phyloP scores from a whole-genome alignment of 2,797 vertebrate species.

The Enteromius mattozi region DNA sequence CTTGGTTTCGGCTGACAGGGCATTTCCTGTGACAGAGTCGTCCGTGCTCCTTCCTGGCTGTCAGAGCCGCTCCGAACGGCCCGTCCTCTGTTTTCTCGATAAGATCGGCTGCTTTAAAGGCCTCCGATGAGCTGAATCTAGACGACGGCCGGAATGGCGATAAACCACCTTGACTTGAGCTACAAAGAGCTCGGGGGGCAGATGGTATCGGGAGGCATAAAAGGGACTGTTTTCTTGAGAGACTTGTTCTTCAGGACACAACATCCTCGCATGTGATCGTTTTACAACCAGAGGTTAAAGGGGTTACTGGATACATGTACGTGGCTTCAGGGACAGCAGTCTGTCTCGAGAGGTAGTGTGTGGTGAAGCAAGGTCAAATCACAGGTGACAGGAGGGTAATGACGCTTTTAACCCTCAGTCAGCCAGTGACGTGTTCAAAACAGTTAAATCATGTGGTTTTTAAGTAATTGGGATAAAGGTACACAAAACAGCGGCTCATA shows the following conservation, averaged over 20 bases:
- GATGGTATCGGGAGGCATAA: conserved; percentile 50
- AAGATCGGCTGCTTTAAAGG: conserved; percentile 56
- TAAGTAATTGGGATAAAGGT: background rate
- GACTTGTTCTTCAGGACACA: background rate
- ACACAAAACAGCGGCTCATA: background rate
- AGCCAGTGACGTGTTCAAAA: background rate
- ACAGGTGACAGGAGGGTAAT: background rate
- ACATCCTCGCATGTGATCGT: conserved; percentile 27
- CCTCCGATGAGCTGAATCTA: conserved; percentile 39
- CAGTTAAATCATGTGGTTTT: background rate
- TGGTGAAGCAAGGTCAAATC: conserved; percentile 7
- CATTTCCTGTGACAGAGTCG: conserved; percentile 34
- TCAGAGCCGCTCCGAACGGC: conserved; percentile 28
- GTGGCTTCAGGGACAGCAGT: background rate
- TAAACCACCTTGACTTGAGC: conserved; percentile 57
- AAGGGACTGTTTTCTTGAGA: conserved; percentile 17
- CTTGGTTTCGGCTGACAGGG: conserved; percentile 46
- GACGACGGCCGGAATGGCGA: conserved; percentile 41
- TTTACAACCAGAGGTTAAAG: conserved; percentile 30
- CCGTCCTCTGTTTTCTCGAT: conserved; percentile 49
- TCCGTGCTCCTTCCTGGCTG: conserved; percentile 21
- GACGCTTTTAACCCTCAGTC: background rate
- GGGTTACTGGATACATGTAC: conserved; percentile 25
- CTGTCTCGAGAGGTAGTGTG: background rate
- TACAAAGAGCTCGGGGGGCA: conserved; percentile 24